Evolutionary conservation across 2,797 vertebrate genomes (phyloP).

Genomic region (Rhincodon typus): DNA sequence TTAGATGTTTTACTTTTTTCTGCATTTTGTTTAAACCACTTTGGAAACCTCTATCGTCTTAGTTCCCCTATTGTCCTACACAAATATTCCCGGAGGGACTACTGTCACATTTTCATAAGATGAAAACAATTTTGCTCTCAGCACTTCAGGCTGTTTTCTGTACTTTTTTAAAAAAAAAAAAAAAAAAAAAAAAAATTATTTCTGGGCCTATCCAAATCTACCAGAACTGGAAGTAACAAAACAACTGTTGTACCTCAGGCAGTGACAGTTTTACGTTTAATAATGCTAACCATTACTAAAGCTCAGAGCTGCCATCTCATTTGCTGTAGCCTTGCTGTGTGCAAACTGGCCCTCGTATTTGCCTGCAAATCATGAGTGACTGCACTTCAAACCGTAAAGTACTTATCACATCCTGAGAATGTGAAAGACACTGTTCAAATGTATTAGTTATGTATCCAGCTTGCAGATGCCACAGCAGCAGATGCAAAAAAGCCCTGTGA

Average conservation of each 20-base stretch:
- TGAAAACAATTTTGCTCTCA: background rate
- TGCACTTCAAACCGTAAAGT: background rate
- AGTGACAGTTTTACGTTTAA: background rate
- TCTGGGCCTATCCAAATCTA: too few species aligned
- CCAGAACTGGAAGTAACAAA: background rate
- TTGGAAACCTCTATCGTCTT: background rate
- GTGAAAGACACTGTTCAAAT: background rate
- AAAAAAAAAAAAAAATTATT: background rate
- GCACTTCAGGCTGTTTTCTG: background rate
- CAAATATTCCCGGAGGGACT: slow-evolving; percentile 15
- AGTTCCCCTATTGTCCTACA: background rate
- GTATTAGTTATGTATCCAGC: background rate
- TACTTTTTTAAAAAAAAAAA: too few species aligned
- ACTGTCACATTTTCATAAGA: background rate
- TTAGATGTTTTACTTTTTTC: background rate
- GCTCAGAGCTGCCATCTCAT: background rate
- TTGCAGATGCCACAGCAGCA: background rate
- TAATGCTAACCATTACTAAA: background rate
- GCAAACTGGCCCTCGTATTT: background rate
- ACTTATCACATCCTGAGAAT: background rate
- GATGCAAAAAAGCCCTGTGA: background rate
- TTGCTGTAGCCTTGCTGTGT: background rate
- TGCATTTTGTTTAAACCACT: background rate
- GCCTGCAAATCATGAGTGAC: background rate
- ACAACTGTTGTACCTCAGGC: background rate